Base-by-base conservation (phyloP, 2,113 vertebrate genomes). In the Ammodytes dubius region DNA sequence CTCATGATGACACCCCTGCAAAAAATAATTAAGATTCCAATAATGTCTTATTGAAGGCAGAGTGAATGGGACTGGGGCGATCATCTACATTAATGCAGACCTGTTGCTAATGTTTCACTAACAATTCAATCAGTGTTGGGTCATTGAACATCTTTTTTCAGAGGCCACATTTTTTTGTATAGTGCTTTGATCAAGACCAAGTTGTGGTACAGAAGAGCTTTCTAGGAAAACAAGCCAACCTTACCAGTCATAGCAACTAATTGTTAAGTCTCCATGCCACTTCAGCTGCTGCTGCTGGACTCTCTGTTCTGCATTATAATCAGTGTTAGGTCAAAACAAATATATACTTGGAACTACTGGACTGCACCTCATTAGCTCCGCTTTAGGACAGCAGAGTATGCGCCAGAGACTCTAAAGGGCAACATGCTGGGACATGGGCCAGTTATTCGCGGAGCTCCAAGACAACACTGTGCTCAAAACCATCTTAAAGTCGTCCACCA, bases 261-360 rank as follows among this genome's bases (percentile, higher is more conserved):
- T 81, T 89, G 88, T 87, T 88, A 80, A 89, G 85, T 84, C 75
- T 63, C 76, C 13, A n/a, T 68, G 64, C 70, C 77, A 67, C 56
- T 42, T 56, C 59, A 58, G 9, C 43, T 69, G 82, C 39, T 77
- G 81, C 67, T 70, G 57, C 65, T 72, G 74, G 75, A 86, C 79
- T 74, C 47, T 56, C 79, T 74, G 78, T 58, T 91, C 83, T 90
- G 84, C 86, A 85, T 90, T 74, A 82, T 78, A 87, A 89, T 86
- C 88, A 73, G 80, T 63, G 50, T 13, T 49, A 71, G 70, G 77
- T 76, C 64, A 83, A 81, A 90, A 74, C 43, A 70, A 80, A 70
- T 46, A 83, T 27, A 27, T 27, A 79, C 76, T 87, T 43, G 57
- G 64, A 88, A 66, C 45, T 39, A 68, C 19, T 65, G 57, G 49